Percentiles rank a stretch among this genome's conserved stretches.
Evolutionary conservation across 2,113 vertebrate species (phyloP).

Genomic region (Ailurus styani): DNA sequence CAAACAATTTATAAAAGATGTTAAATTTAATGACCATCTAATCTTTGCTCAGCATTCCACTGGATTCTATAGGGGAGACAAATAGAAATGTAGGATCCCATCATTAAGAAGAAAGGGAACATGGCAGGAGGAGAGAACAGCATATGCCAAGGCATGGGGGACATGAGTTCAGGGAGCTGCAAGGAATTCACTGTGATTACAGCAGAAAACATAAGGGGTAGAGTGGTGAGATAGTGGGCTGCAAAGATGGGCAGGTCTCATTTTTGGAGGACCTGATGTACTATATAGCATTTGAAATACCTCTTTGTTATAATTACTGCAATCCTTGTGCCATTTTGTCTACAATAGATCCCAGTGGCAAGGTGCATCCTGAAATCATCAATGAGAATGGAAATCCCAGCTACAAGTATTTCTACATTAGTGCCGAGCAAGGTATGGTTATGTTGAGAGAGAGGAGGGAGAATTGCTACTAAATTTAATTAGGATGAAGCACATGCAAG

Average conservation of each 20-base stretch:
- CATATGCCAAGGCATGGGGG: neutral
- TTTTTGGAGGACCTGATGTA: neutral
- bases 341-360: conserved; percentile 91
- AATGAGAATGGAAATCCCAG: conserved; percentile 96
- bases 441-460: neutral
- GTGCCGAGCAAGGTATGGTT: conserved; percentile 92
- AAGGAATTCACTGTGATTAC: neutral
- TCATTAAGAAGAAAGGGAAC: conserved; percentile 9
- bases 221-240: neutral
- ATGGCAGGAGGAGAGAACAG: neutral
- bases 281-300: neutral
- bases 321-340: neutral
- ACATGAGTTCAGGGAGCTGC: neutral
- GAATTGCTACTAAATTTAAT: neutral
- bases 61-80: neutral
- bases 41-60: neutral
- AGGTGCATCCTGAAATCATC: conserved; percentile 93
- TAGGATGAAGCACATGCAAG: neutral
- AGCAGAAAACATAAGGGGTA: neutral
- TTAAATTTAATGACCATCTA: neutral
- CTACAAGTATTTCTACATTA: conserved; percentile 98
- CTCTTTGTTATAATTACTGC: neutral
- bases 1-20: neutral
- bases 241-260: neutral
- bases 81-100: conserved; percentile 1